Percentiles rank a stretch among this genome's conserved stretches.
Evolutionary conservation across 2,797 vertebrate genomes (phyloP).

Genomic region (Myotis pilosus): DNA sequence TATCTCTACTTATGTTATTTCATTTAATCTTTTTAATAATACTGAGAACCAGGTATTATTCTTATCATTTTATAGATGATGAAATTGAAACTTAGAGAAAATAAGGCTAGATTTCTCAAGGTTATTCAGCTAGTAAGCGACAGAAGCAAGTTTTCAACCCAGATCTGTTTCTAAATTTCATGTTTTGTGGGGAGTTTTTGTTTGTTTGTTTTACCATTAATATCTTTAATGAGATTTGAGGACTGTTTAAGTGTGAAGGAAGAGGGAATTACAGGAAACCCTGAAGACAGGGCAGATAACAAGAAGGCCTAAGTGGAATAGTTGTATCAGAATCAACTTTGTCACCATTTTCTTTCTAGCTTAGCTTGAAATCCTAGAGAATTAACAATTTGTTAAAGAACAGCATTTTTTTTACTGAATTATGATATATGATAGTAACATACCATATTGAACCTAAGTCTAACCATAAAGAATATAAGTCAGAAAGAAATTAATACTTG

Average conservation of each 20-base stretch:
- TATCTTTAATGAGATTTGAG: background rate
- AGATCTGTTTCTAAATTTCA: background rate
- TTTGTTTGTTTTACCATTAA: background rate
- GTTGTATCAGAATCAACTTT: background rate
- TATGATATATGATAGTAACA: background rate
- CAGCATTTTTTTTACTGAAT: constrained; percentile 12
- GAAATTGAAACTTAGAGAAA: background rate
- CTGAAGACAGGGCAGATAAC: background rate
- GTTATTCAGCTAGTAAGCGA: background rate
- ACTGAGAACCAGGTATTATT: background rate
- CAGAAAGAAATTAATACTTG: constrained; percentile 15
- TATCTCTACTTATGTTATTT: background rate
- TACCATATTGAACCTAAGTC: background rate
- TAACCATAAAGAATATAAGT: background rate
- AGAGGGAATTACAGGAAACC: background rate
- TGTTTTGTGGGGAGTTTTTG: no score
- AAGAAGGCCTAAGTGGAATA: background rate
- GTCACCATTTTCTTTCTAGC: background rate
- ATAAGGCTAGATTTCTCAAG: background rate
- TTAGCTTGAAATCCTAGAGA: background rate
- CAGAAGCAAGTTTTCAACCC: background rate
- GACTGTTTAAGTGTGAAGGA: background rate
- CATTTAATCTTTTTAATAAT: background rate
- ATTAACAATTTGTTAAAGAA: background rate
- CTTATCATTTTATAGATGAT: constrained; percentile 4